phyloP scores from a whole-genome alignment of 2,888 invertebrate genomes.

The Nemoura dubitans region DNA sequence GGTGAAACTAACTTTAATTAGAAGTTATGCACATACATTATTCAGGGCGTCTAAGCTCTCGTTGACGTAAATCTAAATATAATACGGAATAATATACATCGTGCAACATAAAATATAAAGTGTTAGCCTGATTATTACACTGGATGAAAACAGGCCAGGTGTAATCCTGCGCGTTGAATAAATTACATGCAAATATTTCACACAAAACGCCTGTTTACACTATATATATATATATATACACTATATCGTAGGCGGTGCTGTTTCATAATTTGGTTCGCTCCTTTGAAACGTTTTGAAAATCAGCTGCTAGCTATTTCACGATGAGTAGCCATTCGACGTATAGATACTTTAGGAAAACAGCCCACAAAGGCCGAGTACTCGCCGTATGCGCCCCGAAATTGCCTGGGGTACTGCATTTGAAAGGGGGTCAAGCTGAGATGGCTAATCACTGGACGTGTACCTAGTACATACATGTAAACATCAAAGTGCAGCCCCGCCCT shows the following conservation, averaged over 20 bases:
- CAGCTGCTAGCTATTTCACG: background rate
- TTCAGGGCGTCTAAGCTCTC: background rate
- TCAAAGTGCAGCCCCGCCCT: background rate
- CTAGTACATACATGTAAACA: background rate
- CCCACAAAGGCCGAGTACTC: background rate
- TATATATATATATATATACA: background rate
- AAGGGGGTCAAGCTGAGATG: constrained; percentile 17
- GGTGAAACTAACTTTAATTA: constrained; percentile 7
- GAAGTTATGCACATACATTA: background rate
- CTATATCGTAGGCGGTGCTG: background rate
- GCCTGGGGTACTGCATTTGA: background rate
- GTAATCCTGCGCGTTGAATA: background rate
- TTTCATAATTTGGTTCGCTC: background rate
- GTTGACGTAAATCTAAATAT: constrained; percentile 7
- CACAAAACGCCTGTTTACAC: background rate
- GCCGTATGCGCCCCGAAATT: background rate
- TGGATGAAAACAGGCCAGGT: background rate
- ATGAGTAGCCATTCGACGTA: background rate
- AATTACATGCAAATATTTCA: background rate
- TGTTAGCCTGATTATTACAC: background rate
- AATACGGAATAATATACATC: background rate
- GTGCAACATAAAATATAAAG: constrained; percentile 7
- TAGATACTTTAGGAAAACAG: background rate
- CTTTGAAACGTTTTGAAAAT: background rate
- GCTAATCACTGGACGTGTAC: constrained; percentile 4